A percentile compares a stretch with the other conserved stretches of the same genome.
Conservation (phyloP, 2,888 invertebrate species). For the Thereva unica region DNA sequence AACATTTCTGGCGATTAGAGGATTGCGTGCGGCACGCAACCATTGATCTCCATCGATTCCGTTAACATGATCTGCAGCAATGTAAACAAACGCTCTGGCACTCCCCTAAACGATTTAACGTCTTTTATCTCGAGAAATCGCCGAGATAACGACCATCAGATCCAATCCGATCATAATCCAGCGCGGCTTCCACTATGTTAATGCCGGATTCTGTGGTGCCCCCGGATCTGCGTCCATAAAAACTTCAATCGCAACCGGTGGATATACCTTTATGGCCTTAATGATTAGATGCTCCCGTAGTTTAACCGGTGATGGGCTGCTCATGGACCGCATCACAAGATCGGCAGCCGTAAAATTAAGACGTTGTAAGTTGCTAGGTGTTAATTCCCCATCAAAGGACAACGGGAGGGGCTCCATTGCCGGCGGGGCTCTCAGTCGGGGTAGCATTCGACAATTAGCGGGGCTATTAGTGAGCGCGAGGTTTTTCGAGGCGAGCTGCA, state of each 20-base stretch:
- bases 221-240: background rate
- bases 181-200: too few relatives aligned
- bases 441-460: constrained; percentile 32
- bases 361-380: constrained; percentile 38
- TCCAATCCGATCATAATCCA: too few relatives aligned
- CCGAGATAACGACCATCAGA: too few relatives aligned
- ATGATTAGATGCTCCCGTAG: constrained; percentile 31
- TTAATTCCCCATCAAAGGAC: constrained; percentile 36
- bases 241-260: constrained; percentile 23
- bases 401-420: constrained; percentile 14
- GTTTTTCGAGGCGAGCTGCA: constrained; percentile 20
- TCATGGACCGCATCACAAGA: background rate
- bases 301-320: background rate
- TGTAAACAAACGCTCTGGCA: too few relatives aligned
- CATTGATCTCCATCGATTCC: too few relatives aligned
- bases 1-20: too few relatives aligned
- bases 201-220: too few relatives aligned
- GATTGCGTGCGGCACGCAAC: too few relatives aligned
- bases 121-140: too few relatives aligned
- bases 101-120: too few relatives aligned
- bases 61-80: too few relatives aligned
- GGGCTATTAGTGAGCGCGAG: constrained; percentile 26
- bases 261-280: constrained; percentile 19
- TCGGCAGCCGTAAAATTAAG: constrained; percentile 39
- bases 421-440: background rate